Conservation (phyloP, 2,113 vertebrate species). For the Regulus satrapa region DNA sequence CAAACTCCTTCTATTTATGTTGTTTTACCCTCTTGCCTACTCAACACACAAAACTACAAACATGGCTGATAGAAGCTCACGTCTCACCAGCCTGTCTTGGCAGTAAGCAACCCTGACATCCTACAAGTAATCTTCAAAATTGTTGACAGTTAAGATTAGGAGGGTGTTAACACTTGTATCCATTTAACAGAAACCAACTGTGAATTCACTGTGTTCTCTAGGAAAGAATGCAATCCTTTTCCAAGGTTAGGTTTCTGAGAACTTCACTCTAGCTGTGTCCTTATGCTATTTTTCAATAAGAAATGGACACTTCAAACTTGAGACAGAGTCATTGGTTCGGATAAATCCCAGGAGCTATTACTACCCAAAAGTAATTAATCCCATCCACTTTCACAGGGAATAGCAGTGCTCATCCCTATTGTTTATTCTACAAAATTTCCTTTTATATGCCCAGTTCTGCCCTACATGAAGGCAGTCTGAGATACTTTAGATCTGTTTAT, state of each 20-base stretch:
- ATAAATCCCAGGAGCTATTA: background rate
- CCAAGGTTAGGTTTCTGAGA: background rate
- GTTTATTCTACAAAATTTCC: background rate
- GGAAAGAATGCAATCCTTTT: background rate
- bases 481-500: background rate
- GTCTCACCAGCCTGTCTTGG: background rate
- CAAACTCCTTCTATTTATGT: background rate
- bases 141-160: background rate
- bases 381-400: background rate
- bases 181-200: background rate
- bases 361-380: background rate
- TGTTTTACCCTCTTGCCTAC: background rate
- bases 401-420: too few species aligned
- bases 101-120: background rate
- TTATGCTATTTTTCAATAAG: background rate
- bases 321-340: background rate
- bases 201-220: background rate
- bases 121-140: background rate
- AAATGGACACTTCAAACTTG: background rate
- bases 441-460: background rate
- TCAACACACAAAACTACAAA: background rate
- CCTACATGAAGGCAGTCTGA: background rate
- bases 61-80: background rate
- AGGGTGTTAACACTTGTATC: fast-evolving
- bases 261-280: background rate